Conservation (phyloP, 35 echinoderm and acorn worm species). For the Lytechinus pictus region DNA sequence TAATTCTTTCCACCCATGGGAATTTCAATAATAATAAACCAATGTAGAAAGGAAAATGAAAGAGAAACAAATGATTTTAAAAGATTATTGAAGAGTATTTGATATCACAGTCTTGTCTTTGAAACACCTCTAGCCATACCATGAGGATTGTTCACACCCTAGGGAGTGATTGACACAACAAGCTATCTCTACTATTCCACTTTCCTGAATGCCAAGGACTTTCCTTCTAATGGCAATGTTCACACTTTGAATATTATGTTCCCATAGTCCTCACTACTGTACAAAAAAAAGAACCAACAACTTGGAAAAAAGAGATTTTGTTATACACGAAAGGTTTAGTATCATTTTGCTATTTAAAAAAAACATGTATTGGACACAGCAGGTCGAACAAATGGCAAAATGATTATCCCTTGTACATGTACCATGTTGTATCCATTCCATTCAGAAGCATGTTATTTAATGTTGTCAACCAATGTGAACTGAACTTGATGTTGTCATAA, state of each 20-base stretch:
- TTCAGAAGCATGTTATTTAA: no score
- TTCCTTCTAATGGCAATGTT: neutral
- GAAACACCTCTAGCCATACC: constrained; percentile 11
- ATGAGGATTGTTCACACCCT: neutral
- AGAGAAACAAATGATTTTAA: neutral
- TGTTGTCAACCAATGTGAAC: neutral
- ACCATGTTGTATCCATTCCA: no score
- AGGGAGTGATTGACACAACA: constrained; percentile 34
- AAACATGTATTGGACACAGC: no score
- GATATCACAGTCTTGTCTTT: neutral
- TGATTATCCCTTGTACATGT: no score
- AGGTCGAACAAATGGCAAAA: no score
- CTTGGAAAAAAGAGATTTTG: no score
- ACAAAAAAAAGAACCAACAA: no score
- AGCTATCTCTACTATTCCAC: constrained; percentile 19
- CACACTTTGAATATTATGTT: neutral
- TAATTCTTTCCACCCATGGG: no score
- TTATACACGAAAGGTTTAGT: no score
- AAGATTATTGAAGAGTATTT: neutral
- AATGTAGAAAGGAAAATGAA: neutral
- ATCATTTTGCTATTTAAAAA: no score
- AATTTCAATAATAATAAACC: no score
- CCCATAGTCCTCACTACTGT: no score
- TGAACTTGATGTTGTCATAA: neutral
- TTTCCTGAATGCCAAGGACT: constrained; percentile 27